Evolutionary conservation across 2,113 vertebrate genomes (phyloP).

Genomic region (Mesocricetus auratus): DNA sequence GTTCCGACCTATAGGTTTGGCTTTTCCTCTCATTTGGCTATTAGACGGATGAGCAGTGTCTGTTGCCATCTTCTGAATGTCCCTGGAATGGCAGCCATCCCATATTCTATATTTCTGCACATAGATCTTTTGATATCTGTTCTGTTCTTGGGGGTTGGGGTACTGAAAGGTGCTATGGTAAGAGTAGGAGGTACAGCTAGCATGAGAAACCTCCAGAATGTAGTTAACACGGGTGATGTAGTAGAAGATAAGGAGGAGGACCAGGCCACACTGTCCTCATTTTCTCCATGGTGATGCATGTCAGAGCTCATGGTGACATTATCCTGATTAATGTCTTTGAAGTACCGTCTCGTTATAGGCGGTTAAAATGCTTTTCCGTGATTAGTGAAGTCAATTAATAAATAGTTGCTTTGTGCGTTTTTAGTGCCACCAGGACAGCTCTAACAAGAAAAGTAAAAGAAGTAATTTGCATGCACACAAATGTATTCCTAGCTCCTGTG

Average conservation of each 20-base stretch:
- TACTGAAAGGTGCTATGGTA: background rate
- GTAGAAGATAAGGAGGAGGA: background rate
- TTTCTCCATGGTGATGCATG: background rate
- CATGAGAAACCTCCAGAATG: background rate
- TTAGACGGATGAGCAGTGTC: constrained; percentile 21
- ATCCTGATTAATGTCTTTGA: background rate
- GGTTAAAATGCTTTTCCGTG: background rate
- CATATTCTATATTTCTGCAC: background rate
- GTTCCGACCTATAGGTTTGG: background rate
- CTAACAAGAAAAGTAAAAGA: background rate
- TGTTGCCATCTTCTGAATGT: constrained; percentile 70
- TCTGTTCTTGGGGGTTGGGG: background rate
- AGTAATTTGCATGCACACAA: constrained; percentile 17
- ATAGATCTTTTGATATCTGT: background rate
- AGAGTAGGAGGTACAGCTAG: background rate
- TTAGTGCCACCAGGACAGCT: background rate
- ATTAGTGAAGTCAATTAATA: background rate
- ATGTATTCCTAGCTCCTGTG: background rate
- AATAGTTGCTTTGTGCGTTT: background rate
- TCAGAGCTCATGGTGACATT: background rate
- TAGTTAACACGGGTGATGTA: background rate
- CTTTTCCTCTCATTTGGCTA: background rate
- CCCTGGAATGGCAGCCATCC: constrained; percentile 43
- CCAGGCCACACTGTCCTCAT: background rate
- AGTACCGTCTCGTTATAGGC: background rate